phyloP scores from a whole-genome alignment of 2,113 vertebrate genomes.

The Calypte anna region DNA sequence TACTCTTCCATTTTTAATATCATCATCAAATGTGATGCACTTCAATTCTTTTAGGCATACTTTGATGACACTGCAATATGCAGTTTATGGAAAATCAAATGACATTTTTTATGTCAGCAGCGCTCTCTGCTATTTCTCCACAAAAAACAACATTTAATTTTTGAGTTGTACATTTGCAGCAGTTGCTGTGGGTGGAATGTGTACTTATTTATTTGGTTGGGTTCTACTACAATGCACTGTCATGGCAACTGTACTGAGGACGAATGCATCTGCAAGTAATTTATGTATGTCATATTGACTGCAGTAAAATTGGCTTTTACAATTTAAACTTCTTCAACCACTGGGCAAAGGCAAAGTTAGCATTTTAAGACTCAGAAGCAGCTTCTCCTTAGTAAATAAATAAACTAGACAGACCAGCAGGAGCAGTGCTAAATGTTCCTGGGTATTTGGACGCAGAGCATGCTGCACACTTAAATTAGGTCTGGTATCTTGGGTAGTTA shows the following conservation, averaged over 20 bases:
- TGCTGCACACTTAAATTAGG: background rate
- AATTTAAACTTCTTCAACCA: conserved; percentile 3
- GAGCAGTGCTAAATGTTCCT: background rate
- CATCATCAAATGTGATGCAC: background rate
- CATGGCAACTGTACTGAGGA: conserved; percentile 49
- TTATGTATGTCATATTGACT: background rate
- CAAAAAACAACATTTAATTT: conserved; percentile 54
- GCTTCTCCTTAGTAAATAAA: background rate
- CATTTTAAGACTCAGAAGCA: background rate
- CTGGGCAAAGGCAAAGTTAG: background rate
- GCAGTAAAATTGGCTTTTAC: background rate
- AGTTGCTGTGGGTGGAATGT: conserved; percentile 38
- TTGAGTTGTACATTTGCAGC: conserved; percentile 39
- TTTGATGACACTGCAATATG: conserved; percentile 19
- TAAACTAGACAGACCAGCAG: background rate
- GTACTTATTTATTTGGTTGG: conserved; percentile 58
- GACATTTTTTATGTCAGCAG: conserved; percentile 20
- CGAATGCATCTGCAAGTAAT: conserved; percentile 33
- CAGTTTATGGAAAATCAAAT: conserved; percentile 45
- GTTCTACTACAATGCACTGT: conserved; percentile 54
- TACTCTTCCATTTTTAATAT: background rate
- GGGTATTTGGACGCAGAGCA: background rate
- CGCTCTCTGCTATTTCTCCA: background rate
- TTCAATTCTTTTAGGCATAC: conserved; percentile 26
- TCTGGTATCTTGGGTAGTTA: fast-evolving